Conservation (phyloP, 1,140 invertebrate genomes). For the Drosophila asahinai region DNA sequence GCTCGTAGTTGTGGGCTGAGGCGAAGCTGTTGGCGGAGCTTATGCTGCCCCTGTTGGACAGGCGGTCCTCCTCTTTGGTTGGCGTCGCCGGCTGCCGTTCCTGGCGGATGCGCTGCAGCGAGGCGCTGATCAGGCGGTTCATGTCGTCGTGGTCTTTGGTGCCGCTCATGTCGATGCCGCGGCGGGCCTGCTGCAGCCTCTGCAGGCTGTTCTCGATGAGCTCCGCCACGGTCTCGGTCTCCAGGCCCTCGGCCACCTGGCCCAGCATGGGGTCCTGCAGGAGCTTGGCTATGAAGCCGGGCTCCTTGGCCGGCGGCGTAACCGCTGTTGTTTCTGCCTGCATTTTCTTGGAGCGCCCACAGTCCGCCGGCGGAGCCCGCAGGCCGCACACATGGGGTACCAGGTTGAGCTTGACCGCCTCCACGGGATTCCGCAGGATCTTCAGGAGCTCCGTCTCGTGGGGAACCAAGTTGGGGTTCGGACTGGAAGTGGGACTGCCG, state of each 20-base stretch:
- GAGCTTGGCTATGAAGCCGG: constrained; percentile 86
- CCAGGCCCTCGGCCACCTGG: constrained; percentile 87
- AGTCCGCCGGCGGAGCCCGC: constrained; percentile 21
- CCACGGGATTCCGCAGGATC: constrained; percentile 89
- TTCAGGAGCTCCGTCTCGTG: constrained; percentile 86
- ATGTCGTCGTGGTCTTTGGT: constrained; percentile 87
- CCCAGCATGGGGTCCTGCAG: constrained; percentile 88
- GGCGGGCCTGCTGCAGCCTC: constrained; percentile 87
- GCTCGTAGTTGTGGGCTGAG: constrained; percentile 85
- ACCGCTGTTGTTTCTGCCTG: constrained; percentile 1
- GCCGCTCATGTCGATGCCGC: constrained; percentile 85
- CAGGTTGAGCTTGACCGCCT: constrained; percentile 89
- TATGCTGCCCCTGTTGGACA: constrained; percentile 84
- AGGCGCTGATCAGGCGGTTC: constrained; percentile 87
- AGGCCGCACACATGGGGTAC: constrained; percentile 90
- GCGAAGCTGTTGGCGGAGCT: constrained; percentile 86
- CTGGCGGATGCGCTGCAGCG: constrained; percentile 86
- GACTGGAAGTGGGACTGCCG: not conserved
- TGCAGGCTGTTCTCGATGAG: constrained; percentile 88
- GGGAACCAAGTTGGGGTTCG: constrained; percentile 48
- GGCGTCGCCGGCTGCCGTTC: constrained; percentile 75
- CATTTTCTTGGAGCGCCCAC: constrained; percentile 47
- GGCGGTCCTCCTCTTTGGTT: constrained; percentile 82
- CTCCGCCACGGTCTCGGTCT: constrained; percentile 87
- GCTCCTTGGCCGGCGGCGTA: constrained; percentile 15